Conservation (phyloP, 2,888 invertebrate species). For the Tenthredo scrophulariae region DNA sequence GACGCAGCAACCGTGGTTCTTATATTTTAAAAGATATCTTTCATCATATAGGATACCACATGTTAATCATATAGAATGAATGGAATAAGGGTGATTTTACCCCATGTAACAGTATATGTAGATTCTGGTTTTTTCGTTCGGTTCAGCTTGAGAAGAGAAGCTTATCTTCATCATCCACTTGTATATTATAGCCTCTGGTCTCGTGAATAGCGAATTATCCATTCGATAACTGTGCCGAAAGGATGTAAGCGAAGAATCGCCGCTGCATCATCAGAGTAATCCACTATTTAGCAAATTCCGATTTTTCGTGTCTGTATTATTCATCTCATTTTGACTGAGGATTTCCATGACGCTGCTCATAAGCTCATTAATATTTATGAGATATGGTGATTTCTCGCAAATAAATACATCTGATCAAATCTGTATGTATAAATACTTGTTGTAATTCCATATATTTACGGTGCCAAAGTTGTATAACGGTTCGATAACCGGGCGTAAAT, state of each 20-base stretch:
- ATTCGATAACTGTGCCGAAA: not conserved
- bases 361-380: slow-evolving; percentile 28
- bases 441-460: slow-evolving; percentile 22
- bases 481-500: slow-evolving; percentile 33
- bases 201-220: not conserved
- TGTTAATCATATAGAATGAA: no score
- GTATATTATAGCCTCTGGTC: not conserved
- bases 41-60: no score
- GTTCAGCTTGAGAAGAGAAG: not conserved
- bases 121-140: not conserved
- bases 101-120: no score
- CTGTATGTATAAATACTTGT: not conserved
- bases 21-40: no score
- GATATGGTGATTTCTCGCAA: slow-evolving; percentile 25
- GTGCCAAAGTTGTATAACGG: not conserved
- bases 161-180: not conserved
- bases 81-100: no score
- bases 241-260: not conserved
- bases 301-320: slow-evolving; percentile 2
- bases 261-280: not conserved
- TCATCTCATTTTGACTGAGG: not conserved
- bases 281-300: not conserved
- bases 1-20: no score
- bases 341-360: slow-evolving; percentile 20
- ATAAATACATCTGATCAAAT: slow-evolving; percentile 32